These are phyloP conservation scores for Xylocopa sonorina DNA, from an alignment of 1,140 invertebrate genomes.

Conservation along the genomic window DNA sequence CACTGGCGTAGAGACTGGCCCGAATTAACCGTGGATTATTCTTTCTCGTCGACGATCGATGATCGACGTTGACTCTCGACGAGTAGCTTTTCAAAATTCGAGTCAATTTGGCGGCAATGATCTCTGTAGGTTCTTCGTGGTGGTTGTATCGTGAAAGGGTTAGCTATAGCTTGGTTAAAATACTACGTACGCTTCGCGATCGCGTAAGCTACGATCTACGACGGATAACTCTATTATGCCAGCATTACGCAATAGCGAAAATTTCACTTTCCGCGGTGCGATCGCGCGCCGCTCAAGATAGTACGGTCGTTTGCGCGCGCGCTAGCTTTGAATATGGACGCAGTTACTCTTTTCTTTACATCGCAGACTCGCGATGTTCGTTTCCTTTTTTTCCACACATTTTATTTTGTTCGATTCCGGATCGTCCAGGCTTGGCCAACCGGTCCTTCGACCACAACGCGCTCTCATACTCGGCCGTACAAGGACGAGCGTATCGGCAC, in stretches of 20 bases:
- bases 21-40: background rate
- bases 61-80: background rate
- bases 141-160: too few relatives aligned
- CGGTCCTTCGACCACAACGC: slow-evolving; percentile 16
- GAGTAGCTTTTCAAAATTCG: background rate
- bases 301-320: background rate
- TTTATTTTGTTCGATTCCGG: background rate
- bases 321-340: slow-evolving; percentile 7
- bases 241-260: slow-evolving; percentile 73
- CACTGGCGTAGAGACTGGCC: background rate
- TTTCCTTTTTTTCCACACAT: slow-evolving; percentile 9
- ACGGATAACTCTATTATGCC: slow-evolving; percentile 75
- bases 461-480: slow-evolving; percentile 32
- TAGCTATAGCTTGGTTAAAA: slow-evolving; percentile 36
- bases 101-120: too few relatives aligned
- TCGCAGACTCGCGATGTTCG: slow-evolving; percentile 10
- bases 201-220: slow-evolving; percentile 12
- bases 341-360: slow-evolving; percentile 33
- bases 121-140: too few relatives aligned
- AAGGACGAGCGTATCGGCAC: slow-evolving; percentile 43
- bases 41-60: background rate
- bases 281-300: slow-evolving; percentile 41
- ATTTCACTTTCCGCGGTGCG: slow-evolving; percentile 76
- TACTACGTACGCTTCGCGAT: slow-evolving; percentile 36
- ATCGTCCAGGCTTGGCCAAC: slow-evolving; percentile 14